Conservation (phyloP, 2,888 invertebrate species). For the Amiota mariae region DNA sequence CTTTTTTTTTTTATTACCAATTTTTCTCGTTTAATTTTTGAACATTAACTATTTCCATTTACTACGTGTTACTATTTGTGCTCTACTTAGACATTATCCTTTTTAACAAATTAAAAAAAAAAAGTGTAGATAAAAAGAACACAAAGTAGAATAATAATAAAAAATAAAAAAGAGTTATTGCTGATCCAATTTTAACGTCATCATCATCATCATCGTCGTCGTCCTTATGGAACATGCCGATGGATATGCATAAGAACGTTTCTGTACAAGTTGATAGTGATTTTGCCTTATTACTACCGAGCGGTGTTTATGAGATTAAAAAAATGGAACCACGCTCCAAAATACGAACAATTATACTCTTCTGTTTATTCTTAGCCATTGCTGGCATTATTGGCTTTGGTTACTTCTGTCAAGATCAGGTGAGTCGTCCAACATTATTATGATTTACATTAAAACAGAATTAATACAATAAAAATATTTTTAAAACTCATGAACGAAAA, state of each 20-base stretch:
- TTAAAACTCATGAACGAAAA: neutral
- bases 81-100: neutral
- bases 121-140: too few species aligned
- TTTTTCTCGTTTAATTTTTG: neutral
- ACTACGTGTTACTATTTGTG: neutral
- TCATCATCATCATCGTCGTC: neutral
- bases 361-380: conserved; percentile 87
- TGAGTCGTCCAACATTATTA: conserved; percentile 73
- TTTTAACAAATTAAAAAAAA: neutral
- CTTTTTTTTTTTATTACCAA: too few species aligned
- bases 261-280: conserved; percentile 90
- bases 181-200: too few species aligned
- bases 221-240: conserved; percentile 63
- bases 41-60: neutral
- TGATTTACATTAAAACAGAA: conserved; percentile 43
- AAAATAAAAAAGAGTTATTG: too few species aligned
- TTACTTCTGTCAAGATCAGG: conserved; percentile 91
- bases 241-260: conserved; percentile 82
- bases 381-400: conserved; percentile 92
- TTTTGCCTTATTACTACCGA: conserved; percentile 84
- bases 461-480: conserved; percentile 5
- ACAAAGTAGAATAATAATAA: too few species aligned
- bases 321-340: conserved; percentile 90
- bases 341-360: conserved; percentile 85
- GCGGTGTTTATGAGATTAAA: conserved; percentile 86